A percentile compares a stretch with the other conserved stretches of the same genome.
phyloP scores from a whole-genome alignment of 2,797 vertebrate species.

The Propithecus deckenii region DNA sequence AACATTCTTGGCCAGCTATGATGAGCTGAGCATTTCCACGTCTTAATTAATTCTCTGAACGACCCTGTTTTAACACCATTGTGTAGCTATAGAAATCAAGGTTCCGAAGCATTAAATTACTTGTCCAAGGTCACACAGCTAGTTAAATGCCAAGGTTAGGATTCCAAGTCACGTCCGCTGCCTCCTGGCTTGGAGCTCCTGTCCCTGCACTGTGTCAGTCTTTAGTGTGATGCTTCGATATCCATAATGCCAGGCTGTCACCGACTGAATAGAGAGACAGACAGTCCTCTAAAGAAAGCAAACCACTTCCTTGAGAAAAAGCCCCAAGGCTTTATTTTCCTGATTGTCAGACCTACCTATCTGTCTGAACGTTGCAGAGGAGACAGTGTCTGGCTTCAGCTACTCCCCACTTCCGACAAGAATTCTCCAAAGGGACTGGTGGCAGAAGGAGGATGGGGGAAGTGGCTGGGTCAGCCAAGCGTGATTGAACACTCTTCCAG shows the following conservation, averaged over 20 bases:
- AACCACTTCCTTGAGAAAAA: slow-evolving; percentile 70
- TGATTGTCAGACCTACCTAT: slow-evolving; percentile 77
- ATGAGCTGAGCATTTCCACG: background rate
- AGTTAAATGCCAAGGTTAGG: background rate
- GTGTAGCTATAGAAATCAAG: slow-evolving; percentile 12
- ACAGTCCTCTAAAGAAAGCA: slow-evolving; percentile 70
- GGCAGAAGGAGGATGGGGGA: background rate
- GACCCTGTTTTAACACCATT: background rate
- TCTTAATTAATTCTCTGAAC: background rate
- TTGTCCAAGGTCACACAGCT: slow-evolving; percentile 18
- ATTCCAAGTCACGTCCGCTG: background rate
- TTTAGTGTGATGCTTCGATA: slow-evolving; percentile 3
- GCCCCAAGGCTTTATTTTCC: slow-evolving; percentile 75
- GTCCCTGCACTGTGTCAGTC: background rate
- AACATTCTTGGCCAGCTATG: background rate
- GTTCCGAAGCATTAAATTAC: background rate
- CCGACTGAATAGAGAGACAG: slow-evolving; percentile 75
- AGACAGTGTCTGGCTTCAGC: background rate
- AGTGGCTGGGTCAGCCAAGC: background rate
- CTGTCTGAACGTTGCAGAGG: slow-evolving; percentile 45
- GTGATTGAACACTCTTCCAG: slow-evolving; percentile 53
- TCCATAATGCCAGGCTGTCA: slow-evolving; percentile 71
- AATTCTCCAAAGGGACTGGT: slow-evolving; percentile 2
- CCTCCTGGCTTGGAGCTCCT: background rate
- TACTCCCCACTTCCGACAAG: background rate